These are phyloP conservation scores for Penaeus japonicus DNA, from an alignment of 1,140 invertebrate genomes.

Conservation along the genomic window DNA sequence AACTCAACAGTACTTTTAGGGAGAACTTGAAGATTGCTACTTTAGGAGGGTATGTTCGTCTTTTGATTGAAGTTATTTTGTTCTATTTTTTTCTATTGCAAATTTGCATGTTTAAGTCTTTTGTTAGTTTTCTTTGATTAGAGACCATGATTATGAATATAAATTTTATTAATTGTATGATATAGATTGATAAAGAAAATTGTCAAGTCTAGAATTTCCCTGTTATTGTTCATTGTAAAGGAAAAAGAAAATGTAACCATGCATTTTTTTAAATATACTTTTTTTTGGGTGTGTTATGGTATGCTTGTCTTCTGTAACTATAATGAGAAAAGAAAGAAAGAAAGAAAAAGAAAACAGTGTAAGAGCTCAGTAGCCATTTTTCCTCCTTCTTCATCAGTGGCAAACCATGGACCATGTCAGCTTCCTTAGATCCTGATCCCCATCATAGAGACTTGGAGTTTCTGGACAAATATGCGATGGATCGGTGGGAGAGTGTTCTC, in stretches of 20 bases:
- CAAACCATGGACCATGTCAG: conserved; percentile 50
- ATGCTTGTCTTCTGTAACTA: neutral
- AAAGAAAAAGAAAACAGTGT: too few species aligned
- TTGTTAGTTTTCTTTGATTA: too few species aligned
- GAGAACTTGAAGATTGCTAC: conserved; percentile 49
- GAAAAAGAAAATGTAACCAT: too few species aligned
- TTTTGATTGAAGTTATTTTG: neutral
- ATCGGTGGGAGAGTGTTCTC: conserved; percentile 95
- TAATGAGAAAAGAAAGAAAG: neutral
- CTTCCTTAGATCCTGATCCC: conserved; percentile 72
- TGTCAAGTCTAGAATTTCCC: neutral
- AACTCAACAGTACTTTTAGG: conserved; percentile 49
- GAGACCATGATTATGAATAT: too few species aligned
- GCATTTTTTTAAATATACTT: too few species aligned
- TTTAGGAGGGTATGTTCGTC: conserved; percentile 43
- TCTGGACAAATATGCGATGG: conserved; percentile 90
- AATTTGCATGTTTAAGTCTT: neutral
- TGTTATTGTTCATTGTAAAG: too few species aligned
- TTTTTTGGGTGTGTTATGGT: too few species aligned
- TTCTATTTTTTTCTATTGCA: neutral
- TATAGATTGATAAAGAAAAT: too few species aligned
- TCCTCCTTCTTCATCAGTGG: conserved; percentile 28
- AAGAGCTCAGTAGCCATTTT: conserved; percentile 70
- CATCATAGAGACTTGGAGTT: conserved; percentile 88
- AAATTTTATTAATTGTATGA: too few species aligned